A percentile compares a stretch with the other conserved stretches of the same genome.
These are phyloP conservation scores for Malurus alboscapulatus DNA, from an alignment of 2,113 vertebrate species.

Conservation along the genomic window DNA sequence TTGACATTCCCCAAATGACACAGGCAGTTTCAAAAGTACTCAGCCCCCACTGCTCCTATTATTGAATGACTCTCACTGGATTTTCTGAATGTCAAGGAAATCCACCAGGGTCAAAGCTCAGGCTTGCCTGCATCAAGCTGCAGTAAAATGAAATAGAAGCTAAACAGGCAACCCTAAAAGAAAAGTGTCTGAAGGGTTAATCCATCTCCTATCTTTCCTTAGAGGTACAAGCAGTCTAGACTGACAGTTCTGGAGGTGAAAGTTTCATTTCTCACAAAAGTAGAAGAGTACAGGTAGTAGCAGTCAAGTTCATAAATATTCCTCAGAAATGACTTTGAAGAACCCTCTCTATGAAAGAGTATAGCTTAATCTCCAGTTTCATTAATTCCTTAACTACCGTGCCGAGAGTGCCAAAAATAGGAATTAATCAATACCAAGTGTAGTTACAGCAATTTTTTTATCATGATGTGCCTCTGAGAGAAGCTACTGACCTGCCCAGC, in stretches of 20 bases:
- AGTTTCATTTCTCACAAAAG: constrained; percentile 29
- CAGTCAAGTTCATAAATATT: constrained; percentile 60
- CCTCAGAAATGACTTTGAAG: constrained; percentile 51
- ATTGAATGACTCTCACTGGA: background rate
- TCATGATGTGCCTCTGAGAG: background rate
- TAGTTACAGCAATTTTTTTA: background rate
- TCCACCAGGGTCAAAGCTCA: background rate
- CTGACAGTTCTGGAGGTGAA: constrained; percentile 1
- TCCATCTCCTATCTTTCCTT: background rate
- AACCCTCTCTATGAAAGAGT: constrained; percentile 43
- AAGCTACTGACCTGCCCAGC: background rate
- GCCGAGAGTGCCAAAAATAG: constrained; percentile 16
- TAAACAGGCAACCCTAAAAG: background rate
- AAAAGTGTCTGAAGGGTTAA: constrained; percentile 3
- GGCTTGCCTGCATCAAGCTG: background rate
- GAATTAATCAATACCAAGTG: constrained; percentile 42
- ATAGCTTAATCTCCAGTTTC: constrained; percentile 55
- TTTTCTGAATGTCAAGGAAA: background rate
- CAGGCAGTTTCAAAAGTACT: background rate
- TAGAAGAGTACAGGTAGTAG: constrained; percentile 3
- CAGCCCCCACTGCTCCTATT: background rate
- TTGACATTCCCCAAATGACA: background rate
- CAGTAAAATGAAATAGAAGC: background rate
- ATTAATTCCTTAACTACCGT: constrained; percentile 58
- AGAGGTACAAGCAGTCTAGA: background rate